A percentile compares a stretch with the other conserved stretches of the same genome.
phyloP scores from a whole-genome alignment of 2,888 invertebrate species.

The Pollenia labialis region DNA sequence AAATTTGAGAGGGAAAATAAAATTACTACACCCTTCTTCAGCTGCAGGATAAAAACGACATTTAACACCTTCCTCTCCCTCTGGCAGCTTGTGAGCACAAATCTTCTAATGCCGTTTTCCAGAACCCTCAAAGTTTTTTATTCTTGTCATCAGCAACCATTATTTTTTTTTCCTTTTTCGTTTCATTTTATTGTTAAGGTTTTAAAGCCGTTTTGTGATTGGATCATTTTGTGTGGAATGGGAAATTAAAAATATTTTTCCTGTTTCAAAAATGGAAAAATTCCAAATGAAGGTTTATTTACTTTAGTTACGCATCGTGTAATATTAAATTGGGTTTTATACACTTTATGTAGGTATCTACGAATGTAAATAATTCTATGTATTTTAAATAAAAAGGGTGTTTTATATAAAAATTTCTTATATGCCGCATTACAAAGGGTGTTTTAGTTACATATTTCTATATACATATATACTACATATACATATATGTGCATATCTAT shows the following conservation, averaged over 20 bases:
- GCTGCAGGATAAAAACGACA: slow-evolving; percentile 75
- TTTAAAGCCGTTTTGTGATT: slow-evolving; percentile 82
- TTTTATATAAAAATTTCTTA: slow-evolving; percentile 16
- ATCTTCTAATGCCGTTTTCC: slow-evolving; percentile 74
- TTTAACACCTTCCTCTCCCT: slow-evolving; percentile 16
- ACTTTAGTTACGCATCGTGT: slow-evolving; percentile 70
- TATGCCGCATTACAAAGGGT: background rate
- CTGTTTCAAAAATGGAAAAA: slow-evolving; percentile 59
- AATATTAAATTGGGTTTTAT: slow-evolving; percentile 65
- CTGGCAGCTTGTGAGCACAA: slow-evolving; percentile 74
- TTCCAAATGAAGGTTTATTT: slow-evolving; percentile 66
- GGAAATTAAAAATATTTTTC: slow-evolving; percentile 80
- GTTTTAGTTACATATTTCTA: slow-evolving; percentile 1
- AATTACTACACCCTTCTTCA: slow-evolving; percentile 81
- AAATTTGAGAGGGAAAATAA: slow-evolving; percentile 76
- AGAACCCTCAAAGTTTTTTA: slow-evolving; percentile 50
- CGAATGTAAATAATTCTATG: slow-evolving; percentile 11
- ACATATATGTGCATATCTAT: background rate
- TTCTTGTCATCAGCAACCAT: slow-evolving; percentile 55
- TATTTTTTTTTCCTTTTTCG: slow-evolving; percentile 68
- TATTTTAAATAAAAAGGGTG: slow-evolving; percentile 42
- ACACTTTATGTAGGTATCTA: slow-evolving; percentile 15
- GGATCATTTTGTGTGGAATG: slow-evolving; percentile 80
- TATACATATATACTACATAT: background rate
- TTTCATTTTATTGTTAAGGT: slow-evolving; percentile 73